These are phyloP conservation scores for Megaleporinus macrocephalus DNA, from an alignment of 2,113 vertebrate genomes.

Conservation along the genomic window DNA sequence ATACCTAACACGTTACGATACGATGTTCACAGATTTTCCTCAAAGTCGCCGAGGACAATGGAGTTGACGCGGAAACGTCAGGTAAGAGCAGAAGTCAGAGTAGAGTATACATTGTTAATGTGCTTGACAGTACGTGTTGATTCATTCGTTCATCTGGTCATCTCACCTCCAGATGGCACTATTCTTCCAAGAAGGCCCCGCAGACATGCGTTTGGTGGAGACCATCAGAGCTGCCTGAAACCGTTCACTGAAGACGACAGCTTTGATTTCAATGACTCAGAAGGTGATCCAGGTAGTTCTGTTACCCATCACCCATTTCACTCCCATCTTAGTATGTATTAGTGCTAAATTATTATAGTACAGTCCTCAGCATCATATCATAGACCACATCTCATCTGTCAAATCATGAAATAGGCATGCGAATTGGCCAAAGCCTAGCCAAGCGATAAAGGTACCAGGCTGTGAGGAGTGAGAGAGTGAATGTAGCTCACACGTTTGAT, in stretches of 20 bases:
- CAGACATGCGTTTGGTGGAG: conserved; percentile 89
- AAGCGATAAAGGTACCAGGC: not conserved
- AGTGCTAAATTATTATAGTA: too few species aligned
- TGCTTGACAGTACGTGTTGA: not conserved
- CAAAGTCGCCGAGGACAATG: conserved; percentile 95
- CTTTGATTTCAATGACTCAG: conserved; percentile 93
- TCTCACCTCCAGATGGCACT: conserved; percentile 83
- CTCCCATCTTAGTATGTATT: not conserved
- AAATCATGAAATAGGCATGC: not conserved
- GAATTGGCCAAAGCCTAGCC: not conserved
- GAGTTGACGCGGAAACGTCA: conserved; percentile 92
- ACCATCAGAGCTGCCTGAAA: conserved; percentile 95
- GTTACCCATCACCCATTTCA: conserved; percentile 50
- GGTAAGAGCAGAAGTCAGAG: conserved; percentile 74
- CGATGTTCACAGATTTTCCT: conserved; percentile 87
- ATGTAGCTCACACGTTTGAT: not conserved
- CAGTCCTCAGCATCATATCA: not conserved
- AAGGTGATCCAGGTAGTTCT: conserved; percentile 88
- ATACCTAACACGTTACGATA: too few species aligned
- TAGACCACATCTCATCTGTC: not conserved
- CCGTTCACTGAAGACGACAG: conserved; percentile 94
- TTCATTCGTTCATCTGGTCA: too few species aligned
- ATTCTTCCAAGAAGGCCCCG: conserved; percentile 89
- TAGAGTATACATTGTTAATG: not conserved
- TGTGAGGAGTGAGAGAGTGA: not conserved